A percentile compares a stretch with the other conserved stretches of the same genome.
phyloP scores from a whole-genome alignment of 1,140 invertebrate genomes.

The Cherax quadricarinatus region DNA sequence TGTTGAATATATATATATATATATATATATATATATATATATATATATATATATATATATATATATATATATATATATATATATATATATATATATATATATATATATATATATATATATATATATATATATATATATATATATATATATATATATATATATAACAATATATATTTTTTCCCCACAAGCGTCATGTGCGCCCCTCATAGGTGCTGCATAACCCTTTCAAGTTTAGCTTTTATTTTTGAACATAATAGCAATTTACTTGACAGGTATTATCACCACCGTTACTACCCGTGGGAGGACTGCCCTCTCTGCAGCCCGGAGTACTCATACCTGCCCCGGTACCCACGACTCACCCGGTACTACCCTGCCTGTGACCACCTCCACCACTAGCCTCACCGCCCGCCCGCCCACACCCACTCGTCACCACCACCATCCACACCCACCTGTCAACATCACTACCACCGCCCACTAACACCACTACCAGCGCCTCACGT shows the following conservation, averaged over 20 bases:
- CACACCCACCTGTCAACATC: not conserved
- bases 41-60: no score
- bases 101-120: no score
- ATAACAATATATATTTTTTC: no score
- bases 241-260: not conserved
- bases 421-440: not conserved
- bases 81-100: no score
- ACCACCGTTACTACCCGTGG: conserved; percentile 58
- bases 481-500: no score
- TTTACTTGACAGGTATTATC: conserved; percentile 34
- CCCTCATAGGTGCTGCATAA: not conserved
- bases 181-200: not conserved
- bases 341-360: conserved; percentile 40
- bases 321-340: conserved; percentile 30
- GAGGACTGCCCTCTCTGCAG: conserved; percentile 61
- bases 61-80: no score
- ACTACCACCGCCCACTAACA: no score
- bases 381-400: conserved; percentile 50
- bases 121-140: no score
- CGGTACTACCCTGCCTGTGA: conserved; percentile 40
- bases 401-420: not conserved
- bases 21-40: no score
- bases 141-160: no score
- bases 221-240: not conserved
- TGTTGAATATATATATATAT: no score